Conservation (phyloP, 2,888 invertebrate genomes). For the Nymphalis c-album region DNA sequence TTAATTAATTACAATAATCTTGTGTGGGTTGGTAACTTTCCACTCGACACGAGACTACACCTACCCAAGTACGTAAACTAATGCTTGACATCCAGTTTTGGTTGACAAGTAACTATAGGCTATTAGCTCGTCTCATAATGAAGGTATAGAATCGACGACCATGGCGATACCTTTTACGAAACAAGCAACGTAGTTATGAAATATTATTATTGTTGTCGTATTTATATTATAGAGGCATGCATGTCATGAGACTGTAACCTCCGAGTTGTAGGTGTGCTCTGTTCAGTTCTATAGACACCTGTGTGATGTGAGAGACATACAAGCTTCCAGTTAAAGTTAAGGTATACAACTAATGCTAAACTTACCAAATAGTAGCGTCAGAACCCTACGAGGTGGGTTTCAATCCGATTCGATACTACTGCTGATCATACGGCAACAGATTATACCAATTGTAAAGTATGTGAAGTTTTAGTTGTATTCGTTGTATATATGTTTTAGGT, state of each 20-base stretch:
- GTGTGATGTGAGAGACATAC: not conserved
- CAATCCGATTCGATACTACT: not conserved
- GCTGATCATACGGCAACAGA: not conserved
- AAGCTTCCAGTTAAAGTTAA: not conserved
- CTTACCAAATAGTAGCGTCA: conserved; percentile 24
- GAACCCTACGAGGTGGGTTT: conserved; percentile 10
- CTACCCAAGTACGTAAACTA: no score
- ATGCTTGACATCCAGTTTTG: no score
- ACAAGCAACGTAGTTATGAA: not conserved
- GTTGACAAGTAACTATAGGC: no score
- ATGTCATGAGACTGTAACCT: not conserved
- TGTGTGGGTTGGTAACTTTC: conserved; percentile 1
- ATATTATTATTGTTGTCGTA: not conserved
- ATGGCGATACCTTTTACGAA: not conserved
- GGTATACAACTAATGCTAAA: conserved; percentile 15
- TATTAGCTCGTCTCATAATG: no score
- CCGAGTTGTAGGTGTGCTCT: not conserved
- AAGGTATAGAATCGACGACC: not conserved
- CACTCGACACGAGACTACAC: not conserved
- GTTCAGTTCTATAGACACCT: no score
- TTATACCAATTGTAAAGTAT: not conserved
- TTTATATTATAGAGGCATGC: not conserved
- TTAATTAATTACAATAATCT: not conserved
- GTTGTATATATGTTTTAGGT: not conserved
- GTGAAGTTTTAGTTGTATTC: not conserved